Conservation (phyloP, 1,140 invertebrate species). For the Scylla paramamosain region DNA sequence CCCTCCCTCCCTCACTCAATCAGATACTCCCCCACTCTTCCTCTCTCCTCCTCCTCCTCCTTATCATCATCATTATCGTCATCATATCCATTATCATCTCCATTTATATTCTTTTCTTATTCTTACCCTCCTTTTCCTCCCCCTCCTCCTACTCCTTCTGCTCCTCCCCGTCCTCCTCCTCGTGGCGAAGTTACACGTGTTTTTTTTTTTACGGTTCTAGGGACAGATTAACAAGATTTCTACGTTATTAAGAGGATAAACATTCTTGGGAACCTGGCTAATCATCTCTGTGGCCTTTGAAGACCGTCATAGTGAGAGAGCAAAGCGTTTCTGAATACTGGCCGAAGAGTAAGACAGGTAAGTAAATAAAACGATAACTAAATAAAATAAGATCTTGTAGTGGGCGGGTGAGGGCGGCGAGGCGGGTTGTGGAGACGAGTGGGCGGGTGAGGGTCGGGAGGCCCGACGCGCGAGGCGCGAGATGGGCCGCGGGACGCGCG, state of each 20-base stretch:
- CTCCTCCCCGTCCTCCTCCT: neutral
- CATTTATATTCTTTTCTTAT: neutral
- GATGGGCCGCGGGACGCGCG: too few species aligned
- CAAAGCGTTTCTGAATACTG: neutral
- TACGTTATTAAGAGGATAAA: too few species aligned
- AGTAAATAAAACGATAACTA: too few species aligned
- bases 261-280: too few species aligned
- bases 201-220: neutral
- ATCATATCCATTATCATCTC: neutral
- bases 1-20: too few species aligned
- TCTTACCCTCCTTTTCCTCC: neutral
- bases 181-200: neutral
- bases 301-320: too few species aligned
- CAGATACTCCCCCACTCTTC: neutral
- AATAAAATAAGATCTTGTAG: too few species aligned
- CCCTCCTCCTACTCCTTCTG: neutral
- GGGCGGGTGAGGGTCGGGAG: too few species aligned
- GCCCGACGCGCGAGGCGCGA: too few species aligned
- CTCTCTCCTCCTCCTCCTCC: neutral
- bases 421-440: too few species aligned
- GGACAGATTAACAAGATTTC: too few species aligned
- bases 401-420: too few species aligned
- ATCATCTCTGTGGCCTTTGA: neutral
- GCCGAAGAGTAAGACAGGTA: neutral
- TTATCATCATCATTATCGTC: neutral